These are phyloP conservation scores for Hemistola chrysoprasaria DNA, from an alignment of 2,888 invertebrate genomes.

Conservation along the genomic window DNA sequence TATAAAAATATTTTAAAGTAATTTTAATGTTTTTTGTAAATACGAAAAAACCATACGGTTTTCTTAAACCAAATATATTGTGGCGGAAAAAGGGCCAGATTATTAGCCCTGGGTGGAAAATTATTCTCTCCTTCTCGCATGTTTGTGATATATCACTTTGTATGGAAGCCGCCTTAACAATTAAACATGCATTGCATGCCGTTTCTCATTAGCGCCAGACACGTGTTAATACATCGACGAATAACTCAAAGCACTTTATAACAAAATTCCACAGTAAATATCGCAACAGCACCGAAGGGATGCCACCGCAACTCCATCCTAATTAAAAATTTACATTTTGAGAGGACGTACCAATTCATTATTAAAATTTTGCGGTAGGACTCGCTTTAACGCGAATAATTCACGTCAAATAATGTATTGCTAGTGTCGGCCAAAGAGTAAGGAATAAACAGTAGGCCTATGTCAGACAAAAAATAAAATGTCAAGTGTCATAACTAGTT, in stretches of 20 bases:
- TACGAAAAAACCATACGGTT: too few relatives aligned
- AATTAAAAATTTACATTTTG: slow-evolving; percentile 79
- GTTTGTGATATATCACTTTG: too few relatives aligned
- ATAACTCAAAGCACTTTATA: slow-evolving; percentile 26
- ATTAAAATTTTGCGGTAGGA: slow-evolving; percentile 74
- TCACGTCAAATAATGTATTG: slow-evolving; percentile 60
- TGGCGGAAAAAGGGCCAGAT: too few relatives aligned
- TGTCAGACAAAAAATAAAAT: too few relatives aligned
- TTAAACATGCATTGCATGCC: not conserved
- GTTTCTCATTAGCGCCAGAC: not conserved
- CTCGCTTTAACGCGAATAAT: slow-evolving; percentile 62
- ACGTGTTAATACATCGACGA: slow-evolving; percentile 1
- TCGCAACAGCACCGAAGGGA: slow-evolving; percentile 31
- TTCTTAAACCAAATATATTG: too few relatives aligned
- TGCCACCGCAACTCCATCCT: slow-evolving; percentile 43
- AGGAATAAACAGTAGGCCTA: not conserved
- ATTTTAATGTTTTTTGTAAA: too few relatives aligned
- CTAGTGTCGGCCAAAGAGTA: slow-evolving; percentile 22
- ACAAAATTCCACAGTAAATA: slow-evolving; percentile 30
- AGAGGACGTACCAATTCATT: slow-evolving; percentile 76
- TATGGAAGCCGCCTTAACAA: too few relatives aligned
- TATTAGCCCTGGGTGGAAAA: too few relatives aligned
- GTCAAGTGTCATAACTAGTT: too few relatives aligned
- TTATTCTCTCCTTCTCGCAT: too few relatives aligned
- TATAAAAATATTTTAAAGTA: too few relatives aligned